Percentiles rank a stretch among this genome's conserved stretches.
phyloP scores from a whole-genome alignment of 92 coral and sea anemone genomes.

The Desmophyllum pertusum region DNA sequence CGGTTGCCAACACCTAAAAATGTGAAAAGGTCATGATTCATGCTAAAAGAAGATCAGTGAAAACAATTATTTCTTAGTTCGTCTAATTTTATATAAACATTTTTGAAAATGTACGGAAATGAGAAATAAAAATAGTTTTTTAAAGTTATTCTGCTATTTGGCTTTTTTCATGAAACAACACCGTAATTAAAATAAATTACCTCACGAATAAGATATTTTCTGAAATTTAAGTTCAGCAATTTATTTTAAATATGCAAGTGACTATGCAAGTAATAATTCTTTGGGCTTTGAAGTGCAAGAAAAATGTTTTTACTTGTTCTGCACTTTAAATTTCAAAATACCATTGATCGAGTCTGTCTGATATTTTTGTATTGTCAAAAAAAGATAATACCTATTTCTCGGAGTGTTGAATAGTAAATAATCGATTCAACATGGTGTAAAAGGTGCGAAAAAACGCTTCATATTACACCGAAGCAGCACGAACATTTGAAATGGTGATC shows the following conservation, averaged over 20 bases:
- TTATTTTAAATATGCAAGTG: not conserved
- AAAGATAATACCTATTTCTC: not conserved
- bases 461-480: not conserved
- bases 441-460: not conserved
- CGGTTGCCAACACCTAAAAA: not conserved
- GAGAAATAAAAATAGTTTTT: too few relatives aligned
- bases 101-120: too few relatives aligned
- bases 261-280: too few relatives aligned
- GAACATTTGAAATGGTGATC: not conserved
- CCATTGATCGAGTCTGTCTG: not conserved
- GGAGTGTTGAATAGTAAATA: not conserved
- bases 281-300: not conserved
- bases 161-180: too few relatives aligned
- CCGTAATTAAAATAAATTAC: not conserved
- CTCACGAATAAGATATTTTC: not conserved
- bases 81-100: too few relatives aligned
- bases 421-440: too few relatives aligned
- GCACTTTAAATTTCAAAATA: not conserved
- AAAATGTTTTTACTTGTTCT: not conserved
- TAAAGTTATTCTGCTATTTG: too few relatives aligned
- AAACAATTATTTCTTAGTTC: not conserved
- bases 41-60: not conserved
- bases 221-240: not conserved
- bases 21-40: not conserved
- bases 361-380: not conserved